Evolutionary conservation across 2,113 vertebrate species (phyloP), one percentile per base, ranked within the genome.

Genomic region (Chloropsis cyanopogon): DNA sequence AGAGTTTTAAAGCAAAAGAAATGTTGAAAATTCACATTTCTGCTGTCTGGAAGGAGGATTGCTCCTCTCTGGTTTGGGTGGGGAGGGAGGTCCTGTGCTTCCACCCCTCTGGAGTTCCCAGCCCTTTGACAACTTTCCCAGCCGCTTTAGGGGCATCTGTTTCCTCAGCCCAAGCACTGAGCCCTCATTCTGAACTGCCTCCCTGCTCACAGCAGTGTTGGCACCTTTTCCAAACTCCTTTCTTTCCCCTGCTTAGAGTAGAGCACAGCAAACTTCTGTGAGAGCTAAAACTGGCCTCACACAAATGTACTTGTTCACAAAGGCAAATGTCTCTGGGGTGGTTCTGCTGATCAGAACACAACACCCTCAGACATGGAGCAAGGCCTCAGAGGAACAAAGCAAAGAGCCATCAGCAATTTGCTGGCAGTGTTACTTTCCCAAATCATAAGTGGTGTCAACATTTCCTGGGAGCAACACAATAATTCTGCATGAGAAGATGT

Each of bases 271-370:
- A 31, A 35, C 47, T 35, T 69, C 35, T 60, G 2, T 12, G 29
- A 71, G 24, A 56, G 35, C 33, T 47, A 13, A 24, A 75, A 59
- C 2, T 37, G 35, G 49, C 44, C 35, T 75, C n/a, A 24, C 47
- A 47, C 47, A 78, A 50, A 68, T 0, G 2, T 10, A 31, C 42
- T 15, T 15, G 6, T 23, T 64, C 53, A 41, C 6, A 4, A 41
- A 56, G 53, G 12, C 21, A 17, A 20, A 54, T 4, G 0, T 25
- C 35, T 57, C 60, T 37, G 3, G 0, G 6, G 24, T 2, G 3
- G 3, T 11, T 70, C 44, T 31, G 16, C 29, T 24, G 3, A 50
- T 35, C 28, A 57, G 39, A 54, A 33, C 26, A 31, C 3, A 0
- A 12, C 1, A 1, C 9, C 37, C 15, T 85, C 44, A 21, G 21